Evolutionary conservation across 2,113 vertebrate species (phyloP), one percentile per base, ranked within the genome.

Genomic region (Dipodomys spectabilis): DNA sequence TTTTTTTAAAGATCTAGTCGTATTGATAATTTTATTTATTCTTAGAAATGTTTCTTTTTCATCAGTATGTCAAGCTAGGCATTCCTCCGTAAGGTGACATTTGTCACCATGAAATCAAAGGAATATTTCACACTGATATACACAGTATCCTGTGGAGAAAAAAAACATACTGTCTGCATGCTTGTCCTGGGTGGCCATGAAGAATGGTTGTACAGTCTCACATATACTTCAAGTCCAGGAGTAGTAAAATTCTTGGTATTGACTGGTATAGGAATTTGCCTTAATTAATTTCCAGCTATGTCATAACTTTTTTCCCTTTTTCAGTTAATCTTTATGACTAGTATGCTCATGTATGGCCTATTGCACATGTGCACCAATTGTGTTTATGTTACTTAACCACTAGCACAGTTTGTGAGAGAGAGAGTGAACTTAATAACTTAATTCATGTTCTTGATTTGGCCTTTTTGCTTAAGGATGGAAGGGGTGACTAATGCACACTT

Each of bases 311-410:
- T 65, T 92, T 62, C n/a, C 25, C n/a, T 80, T 71, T 71, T 80
- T 93, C 64, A 74, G 80, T 25, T 85, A 45, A 45, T 65, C 69
- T 94, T 93, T 80, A 39, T 90, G 30, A 71, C 45, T n/a, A 44
- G 0, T 65, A n/a, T 71, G 25, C 83, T 57, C 57, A 67, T 28
- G 20, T 53, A 44, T 75, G 84, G 57, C 44, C 2, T 71, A 3
- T 13, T 77, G 67, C 22, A 19, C 25, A 18, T 35, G 3, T 30
- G 27, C 68, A 49, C 44, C 72, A 71, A 60, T 69, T n/a, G 19
- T 90, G 65, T 30, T 39, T 28, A 4, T 83, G 68, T 74, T 92
- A 28, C 28, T n/a, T 49, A 13, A 39, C 39, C 39, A 39, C 39
- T 39, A 39, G 39, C 39, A 39, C 39, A 39, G 39, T 49, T 9